Conservation (phyloP, 1,140 invertebrate species). For the Drosophila bipectinata region DNA sequence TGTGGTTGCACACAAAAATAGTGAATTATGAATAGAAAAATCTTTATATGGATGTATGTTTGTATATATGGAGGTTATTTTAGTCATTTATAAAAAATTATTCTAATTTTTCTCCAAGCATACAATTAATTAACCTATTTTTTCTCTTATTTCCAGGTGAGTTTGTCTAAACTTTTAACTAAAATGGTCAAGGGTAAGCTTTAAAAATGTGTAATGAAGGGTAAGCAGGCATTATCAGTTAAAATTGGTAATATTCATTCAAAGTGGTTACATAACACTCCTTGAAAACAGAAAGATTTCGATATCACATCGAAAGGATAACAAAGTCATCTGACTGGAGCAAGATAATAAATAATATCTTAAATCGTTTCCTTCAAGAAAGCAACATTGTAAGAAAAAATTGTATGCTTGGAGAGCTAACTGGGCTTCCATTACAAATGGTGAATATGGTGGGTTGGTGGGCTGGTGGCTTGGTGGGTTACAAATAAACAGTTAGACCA, state of each 20-base stretch:
- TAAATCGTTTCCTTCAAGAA: background rate
- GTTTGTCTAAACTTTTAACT: conserved; percentile 5
- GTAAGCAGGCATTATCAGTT: no score
- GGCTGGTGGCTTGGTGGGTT: conserved; percentile 4
- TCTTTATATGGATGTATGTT: no score
- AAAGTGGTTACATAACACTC: no score
- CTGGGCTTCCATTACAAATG: conserved; percentile 3
- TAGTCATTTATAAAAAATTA: conserved; percentile 27
- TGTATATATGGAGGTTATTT: background rate
- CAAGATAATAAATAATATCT: background rate
- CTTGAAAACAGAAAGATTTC: no score
- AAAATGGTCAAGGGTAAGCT: conserved; percentile 19
- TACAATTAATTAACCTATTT: conserved; percentile 16
- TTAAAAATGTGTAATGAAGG: background rate
- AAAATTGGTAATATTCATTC: no score
- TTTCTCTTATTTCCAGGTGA: conserved; percentile 40
- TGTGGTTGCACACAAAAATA: no score
- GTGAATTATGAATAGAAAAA: no score
- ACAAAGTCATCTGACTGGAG: conserved; percentile 21
- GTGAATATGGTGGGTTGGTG: conserved; percentile 16
- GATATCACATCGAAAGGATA: background rate
- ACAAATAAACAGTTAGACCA: conserved; percentile 39
- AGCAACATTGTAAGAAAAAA: conserved; percentile 37
- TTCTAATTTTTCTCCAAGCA: conserved; percentile 16
- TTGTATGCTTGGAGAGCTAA: background rate